These are phyloP conservation scores for Callithrix jacchus DNA, from an alignment of 2,113 vertebrate genomes.

Conservation along the genomic window DNA sequence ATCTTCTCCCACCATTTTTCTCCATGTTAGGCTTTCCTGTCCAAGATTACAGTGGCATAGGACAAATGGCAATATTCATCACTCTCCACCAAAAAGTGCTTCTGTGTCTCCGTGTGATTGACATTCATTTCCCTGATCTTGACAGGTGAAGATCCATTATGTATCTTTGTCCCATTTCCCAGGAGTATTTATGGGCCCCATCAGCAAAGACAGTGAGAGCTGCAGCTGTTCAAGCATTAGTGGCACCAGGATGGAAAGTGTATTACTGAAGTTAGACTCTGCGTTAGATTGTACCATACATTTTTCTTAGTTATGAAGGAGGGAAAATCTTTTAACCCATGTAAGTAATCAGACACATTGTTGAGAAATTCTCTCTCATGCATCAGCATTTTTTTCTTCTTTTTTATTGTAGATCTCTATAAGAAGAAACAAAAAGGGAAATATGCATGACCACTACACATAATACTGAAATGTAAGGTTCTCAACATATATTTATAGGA, in stretches of 20 bases:
- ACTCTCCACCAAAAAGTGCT: conserved; percentile 4
- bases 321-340: neutral
- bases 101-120: neutral
- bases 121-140: conserved; percentile 13
- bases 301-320: conserved; percentile 6
- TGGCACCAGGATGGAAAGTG: neutral
- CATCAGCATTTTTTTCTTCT: neutral
- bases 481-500: conserved; percentile 48
- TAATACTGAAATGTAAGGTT: conserved; percentile 46
- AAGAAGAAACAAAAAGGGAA: neutral
- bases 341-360: neutral
- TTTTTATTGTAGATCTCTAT: neutral
- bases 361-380: neutral
- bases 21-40: neutral
- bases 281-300: neutral
- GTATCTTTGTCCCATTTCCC: neutral
- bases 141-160: conserved; percentile 27
- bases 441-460: neutral
- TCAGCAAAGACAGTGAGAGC: conserved; percentile 24
- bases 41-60: neutral
- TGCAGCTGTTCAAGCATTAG: conserved; percentile 22
- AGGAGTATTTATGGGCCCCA: neutral
- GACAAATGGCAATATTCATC: conserved; percentile 60
- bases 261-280: conserved; percentile 52
- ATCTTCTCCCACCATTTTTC: neutral